Evolutionary conservation across 2,797 vertebrate genomes (phyloP).

Genomic region (Silurus aristotelis): DNA sequence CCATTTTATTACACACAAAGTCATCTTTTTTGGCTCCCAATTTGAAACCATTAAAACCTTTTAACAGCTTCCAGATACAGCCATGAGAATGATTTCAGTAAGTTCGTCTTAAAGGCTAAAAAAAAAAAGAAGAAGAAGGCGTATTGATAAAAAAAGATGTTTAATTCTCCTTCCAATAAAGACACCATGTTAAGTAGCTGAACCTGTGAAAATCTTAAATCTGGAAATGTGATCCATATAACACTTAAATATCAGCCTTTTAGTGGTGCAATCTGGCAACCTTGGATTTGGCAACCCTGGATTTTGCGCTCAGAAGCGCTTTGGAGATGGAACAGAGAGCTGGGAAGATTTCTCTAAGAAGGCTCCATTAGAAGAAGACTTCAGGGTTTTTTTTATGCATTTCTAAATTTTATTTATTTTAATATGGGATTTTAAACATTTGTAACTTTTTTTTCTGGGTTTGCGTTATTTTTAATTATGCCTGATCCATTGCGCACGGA

Average conservation of each 20-base stretch:
- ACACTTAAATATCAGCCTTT: not conserved
- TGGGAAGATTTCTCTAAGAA: not conserved
- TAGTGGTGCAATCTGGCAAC: constrained; percentile 3
- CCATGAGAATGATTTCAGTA: too few species aligned
- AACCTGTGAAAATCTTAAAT: not conserved
- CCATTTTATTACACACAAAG: too few species aligned
- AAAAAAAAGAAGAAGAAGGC: too few species aligned
- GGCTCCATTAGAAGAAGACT: not conserved
- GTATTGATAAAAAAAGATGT: too few species aligned
- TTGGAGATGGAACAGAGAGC: constrained; percentile 25
- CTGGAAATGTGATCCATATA: not conserved
- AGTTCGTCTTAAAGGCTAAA: too few species aligned
- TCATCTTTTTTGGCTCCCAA: too few species aligned
- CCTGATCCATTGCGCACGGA: not conserved
- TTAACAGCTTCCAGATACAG: too few species aligned
- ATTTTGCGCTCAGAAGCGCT: constrained; percentile 16
- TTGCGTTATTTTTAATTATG: not conserved
- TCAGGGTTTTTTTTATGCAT: not conserved
- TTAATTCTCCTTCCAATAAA: too few species aligned
- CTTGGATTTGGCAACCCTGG: not conserved
- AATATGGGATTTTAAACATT: not conserved
- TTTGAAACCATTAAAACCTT: too few species aligned
- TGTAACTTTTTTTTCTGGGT: not conserved
- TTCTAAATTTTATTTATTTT: not conserved
- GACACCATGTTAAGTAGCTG: not conserved